These are phyloP conservation scores for Solenodon paradoxus DNA, from an alignment of 2,113 vertebrate species.

Conservation along the genomic window DNA sequence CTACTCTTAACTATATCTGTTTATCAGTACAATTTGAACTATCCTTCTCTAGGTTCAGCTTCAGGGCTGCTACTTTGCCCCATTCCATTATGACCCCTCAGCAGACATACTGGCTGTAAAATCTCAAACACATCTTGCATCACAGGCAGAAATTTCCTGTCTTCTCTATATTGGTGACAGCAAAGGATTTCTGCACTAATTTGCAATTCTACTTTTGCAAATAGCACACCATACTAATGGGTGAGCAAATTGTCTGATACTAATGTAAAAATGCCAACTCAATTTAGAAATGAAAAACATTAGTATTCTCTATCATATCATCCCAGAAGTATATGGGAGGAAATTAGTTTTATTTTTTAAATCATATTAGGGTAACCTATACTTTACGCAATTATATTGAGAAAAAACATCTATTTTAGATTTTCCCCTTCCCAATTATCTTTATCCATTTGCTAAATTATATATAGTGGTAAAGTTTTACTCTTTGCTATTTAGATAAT, in stretches of 20 bases:
- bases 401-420: not conserved
- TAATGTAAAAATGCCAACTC: not conserved
- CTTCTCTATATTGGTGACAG: not conserved
- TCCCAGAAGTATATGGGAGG: not conserved
- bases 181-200: not conserved
- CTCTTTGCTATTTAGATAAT: not conserved
- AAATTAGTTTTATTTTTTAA: not conserved
- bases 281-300: not conserved
- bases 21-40: not conserved
- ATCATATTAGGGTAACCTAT: not conserved
- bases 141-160: not conserved
- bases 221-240: not conserved
- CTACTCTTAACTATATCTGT: not conserved
- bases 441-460: not conserved
- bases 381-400: not conserved
- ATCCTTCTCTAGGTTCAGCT: not conserved
- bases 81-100: not conserved
- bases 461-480: not conserved
- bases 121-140: not conserved
- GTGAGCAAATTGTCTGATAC: not conserved
- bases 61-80: not conserved
- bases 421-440: not conserved
- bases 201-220: not conserved
- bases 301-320: not conserved
- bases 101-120: not conserved